Evolutionary conservation across 2,113 vertebrate species (phyloP).

Genomic region (Actenoides hombroni): DNA sequence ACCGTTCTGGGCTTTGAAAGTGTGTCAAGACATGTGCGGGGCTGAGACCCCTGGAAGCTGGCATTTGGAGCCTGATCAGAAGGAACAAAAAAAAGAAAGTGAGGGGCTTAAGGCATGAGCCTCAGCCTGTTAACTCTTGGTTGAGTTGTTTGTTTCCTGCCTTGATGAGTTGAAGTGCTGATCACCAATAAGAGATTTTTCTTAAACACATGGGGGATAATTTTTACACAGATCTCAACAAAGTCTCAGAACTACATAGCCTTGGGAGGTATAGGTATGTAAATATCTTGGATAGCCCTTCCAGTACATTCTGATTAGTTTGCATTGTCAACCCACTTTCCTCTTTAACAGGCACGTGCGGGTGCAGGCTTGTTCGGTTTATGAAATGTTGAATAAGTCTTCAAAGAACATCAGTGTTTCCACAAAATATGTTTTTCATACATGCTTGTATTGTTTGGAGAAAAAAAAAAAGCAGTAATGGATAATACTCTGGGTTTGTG

Average conservation of each 20-base stretch:
- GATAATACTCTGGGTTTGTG: slow-evolving; percentile 36
- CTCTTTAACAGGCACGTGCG: not conserved
- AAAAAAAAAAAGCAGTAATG: not conserved
- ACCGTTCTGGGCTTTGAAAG: slow-evolving; percentile 79
- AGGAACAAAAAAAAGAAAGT: not conserved
- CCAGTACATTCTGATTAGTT: not conserved
- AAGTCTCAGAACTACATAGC: not conserved
- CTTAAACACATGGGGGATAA: not conserved
- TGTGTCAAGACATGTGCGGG: slow-evolving; percentile 77
- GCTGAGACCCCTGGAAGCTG: slow-evolving; percentile 69
- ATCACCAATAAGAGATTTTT: not conserved
- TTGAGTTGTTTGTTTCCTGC: slow-evolving; percentile 18
- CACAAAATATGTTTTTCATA: slow-evolving; percentile 51
- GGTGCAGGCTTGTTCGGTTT: slow-evolving; percentile 47
- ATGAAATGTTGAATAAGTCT: slow-evolving; percentile 53
- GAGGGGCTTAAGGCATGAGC: not conserved
- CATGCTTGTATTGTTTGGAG: not conserved
- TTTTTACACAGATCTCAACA: not conserved
- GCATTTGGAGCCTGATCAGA: slow-evolving; percentile 62
- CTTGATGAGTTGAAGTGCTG: not conserved
- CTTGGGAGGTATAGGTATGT: not conserved
- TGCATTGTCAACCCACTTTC: not conserved
- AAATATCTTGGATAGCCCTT: slow-evolving; percentile 37
- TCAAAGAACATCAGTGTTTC: slow-evolving; percentile 48
- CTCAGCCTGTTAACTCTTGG: not conserved